Percentiles rank a stretch among this genome's conserved stretches.
phyloP scores from a whole-genome alignment of 2,888 invertebrate species.

The Eupithecia dodoneata region DNA sequence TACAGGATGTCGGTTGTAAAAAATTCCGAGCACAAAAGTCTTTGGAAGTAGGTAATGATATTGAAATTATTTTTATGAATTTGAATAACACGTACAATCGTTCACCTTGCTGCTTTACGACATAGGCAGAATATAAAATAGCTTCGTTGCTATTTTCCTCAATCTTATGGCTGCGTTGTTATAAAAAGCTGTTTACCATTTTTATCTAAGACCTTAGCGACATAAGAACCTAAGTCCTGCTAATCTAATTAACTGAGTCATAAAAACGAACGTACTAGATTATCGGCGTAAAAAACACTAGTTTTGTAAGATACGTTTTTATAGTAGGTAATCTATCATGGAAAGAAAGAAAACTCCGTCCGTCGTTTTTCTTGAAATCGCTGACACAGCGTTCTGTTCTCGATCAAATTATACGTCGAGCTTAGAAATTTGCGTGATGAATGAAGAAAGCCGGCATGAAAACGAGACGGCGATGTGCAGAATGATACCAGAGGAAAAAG shows the following conservation, averaged over 20 bases:
- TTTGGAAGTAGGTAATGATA: conserved; percentile 22
- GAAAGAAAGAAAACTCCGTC: conserved; percentile 46
- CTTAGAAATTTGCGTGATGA: conserved; percentile 59
- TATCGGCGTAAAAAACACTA: neutral
- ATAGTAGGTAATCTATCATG: conserved; percentile 37
- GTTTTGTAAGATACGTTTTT: conserved; percentile 3
- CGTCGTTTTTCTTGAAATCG: conserved; percentile 62
- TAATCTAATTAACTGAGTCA: neutral
- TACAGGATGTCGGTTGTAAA: conserved; percentile 8
- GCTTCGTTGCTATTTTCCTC: conserved; percentile 37
- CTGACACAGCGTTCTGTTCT: conserved; percentile 70
- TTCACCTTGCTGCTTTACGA: conserved; percentile 42
- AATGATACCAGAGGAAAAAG: conserved; percentile 54
- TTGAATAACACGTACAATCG: conserved; percentile 31
- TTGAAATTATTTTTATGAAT: conserved; percentile 33
- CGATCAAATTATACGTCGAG: conserved; percentile 76
- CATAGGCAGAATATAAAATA: conserved; percentile 41
- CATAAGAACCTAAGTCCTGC: neutral
- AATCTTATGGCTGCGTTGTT: conserved; percentile 20
- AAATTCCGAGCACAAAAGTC: conserved; percentile 18
- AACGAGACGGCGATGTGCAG: conserved; percentile 53
- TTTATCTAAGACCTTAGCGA: conserved; percentile 13
- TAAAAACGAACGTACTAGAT: neutral
- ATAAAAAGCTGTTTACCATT: conserved; percentile 15
- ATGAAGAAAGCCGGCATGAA: conserved; percentile 58